phyloP scores from a whole-genome alignment of 2,888 invertebrate species.

The Lasioglossum morio region DNA sequence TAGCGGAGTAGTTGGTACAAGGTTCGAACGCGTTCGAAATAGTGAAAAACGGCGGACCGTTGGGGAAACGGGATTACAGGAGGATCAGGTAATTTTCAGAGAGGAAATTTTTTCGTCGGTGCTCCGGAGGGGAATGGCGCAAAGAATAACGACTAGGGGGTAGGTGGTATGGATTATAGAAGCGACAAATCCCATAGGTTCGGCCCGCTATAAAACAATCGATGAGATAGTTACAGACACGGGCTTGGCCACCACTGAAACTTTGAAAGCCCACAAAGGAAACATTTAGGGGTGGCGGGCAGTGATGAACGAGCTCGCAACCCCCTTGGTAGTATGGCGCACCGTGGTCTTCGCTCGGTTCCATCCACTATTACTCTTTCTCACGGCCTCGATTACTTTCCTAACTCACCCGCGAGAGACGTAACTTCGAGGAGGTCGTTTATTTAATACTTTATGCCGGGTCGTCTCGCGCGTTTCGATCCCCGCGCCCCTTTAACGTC shows the following conservation, averaged over 20 bases:
- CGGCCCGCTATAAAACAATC: slow-evolving; percentile 66
- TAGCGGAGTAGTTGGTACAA: not conserved
- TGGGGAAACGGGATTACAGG: not conserved
- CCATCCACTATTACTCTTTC: slow-evolving; percentile 45
- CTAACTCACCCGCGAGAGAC: slow-evolving; percentile 43
- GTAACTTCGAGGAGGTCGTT: slow-evolving; percentile 37
- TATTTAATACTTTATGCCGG: slow-evolving; percentile 18
- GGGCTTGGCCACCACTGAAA: slow-evolving; percentile 58
- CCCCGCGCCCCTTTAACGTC: not conserved
- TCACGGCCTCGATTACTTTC: slow-evolving; percentile 52
- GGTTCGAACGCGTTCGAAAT: not conserved
- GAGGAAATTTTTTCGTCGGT: not conserved
- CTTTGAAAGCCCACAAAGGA: slow-evolving; percentile 71
- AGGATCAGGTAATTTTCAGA: slow-evolving; percentile 7
- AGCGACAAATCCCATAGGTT: slow-evolving; percentile 57
- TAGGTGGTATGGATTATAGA: slow-evolving; percentile 44
- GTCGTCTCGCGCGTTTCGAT: not conserved
- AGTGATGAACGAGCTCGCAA: slow-evolving; percentile 57
- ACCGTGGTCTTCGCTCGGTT: slow-evolving; percentile 30
- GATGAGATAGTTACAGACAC: slow-evolving; percentile 53
- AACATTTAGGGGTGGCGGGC: slow-evolving; percentile 59
- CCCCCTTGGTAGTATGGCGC: slow-evolving; percentile 20
- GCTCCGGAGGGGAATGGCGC: not conserved
- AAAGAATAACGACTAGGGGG: slow-evolving; percentile 47
- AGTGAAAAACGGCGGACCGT: not conserved